Percentiles rank a stretch among this genome's conserved stretches.
Conservation (phyloP, 2,113 vertebrate species). For the Petromus typicus region DNA sequence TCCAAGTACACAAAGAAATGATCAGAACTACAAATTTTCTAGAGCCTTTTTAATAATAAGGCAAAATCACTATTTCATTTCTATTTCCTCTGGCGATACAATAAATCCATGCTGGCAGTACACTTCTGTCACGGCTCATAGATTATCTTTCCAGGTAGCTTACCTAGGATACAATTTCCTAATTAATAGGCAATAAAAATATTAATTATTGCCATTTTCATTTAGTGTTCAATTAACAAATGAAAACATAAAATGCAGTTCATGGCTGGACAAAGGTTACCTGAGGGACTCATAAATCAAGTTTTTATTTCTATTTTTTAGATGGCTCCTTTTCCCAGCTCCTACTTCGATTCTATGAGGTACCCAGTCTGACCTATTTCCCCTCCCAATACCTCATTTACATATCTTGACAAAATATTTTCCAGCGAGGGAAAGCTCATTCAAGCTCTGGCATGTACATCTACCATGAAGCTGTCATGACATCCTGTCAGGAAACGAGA, state of each 20-base stretch:
- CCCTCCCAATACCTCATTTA: slow-evolving; percentile 47
- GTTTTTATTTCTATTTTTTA: slow-evolving; percentile 14
- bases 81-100: slow-evolving; percentile 68
- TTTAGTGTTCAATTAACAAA: slow-evolving; percentile 81
- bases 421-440: slow-evolving; percentile 42
- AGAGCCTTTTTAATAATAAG: slow-evolving; percentile 63
- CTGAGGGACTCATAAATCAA: background rate
- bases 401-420: slow-evolving; percentile 66
- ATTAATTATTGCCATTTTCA: slow-evolving; percentile 73
- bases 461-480: slow-evolving; percentile 59
- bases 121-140: slow-evolving; percentile 81
- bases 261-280: slow-evolving; percentile 56
- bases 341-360: slow-evolving; percentile 21
- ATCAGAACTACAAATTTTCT: slow-evolving; percentile 56
- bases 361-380: background rate
- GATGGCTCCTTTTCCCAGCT: background rate
- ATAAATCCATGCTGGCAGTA: slow-evolving; percentile 76
- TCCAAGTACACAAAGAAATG: slow-evolving; percentile 25
- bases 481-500: slow-evolving; percentile 67
- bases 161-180: slow-evolving; percentile 77
- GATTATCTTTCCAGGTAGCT: slow-evolving; percentile 79
- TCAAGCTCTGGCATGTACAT: slow-evolving; percentile 48
- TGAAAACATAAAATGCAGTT: slow-evolving; percentile 60
- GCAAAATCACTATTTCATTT: slow-evolving; percentile 63
- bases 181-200: slow-evolving; percentile 86